These are phyloP conservation scores for Cygnus buccinator DNA, from an alignment of 2,113 vertebrate genomes.

Conservation along the genomic window DNA sequence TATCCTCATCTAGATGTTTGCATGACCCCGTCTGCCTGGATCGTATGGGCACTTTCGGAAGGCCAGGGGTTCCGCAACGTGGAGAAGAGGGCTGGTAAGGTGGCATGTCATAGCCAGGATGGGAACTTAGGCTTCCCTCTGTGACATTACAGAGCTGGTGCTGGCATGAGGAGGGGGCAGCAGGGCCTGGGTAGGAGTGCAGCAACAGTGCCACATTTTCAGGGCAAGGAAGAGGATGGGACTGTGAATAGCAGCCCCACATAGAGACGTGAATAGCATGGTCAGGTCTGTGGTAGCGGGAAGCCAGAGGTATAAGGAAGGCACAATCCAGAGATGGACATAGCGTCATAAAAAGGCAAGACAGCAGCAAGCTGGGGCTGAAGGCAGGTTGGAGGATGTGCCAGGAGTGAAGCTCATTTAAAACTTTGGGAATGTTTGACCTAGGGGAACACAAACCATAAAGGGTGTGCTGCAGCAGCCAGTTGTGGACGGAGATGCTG, in stretches of 20 bases:
- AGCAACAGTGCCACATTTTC: not conserved
- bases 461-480: not conserved
- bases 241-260: not conserved
- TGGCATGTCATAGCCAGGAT: not conserved
- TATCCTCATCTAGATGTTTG: not conserved
- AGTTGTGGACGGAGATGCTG: not conserved
- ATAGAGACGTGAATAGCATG: not conserved
- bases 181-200: not conserved
- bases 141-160: not conserved
- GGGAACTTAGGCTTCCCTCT: not conserved
- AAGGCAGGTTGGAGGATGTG: not conserved
- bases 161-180: not conserved
- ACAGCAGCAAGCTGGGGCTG: not conserved
- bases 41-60: not conserved
- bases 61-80: not conserved
- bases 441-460: fast-evolving
- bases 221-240: not conserved
- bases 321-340: not conserved
- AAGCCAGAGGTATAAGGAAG: not conserved
- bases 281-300: not conserved
- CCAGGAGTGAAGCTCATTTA: not conserved
- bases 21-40: not conserved
- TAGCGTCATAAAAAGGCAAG: not conserved
- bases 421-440: not conserved
- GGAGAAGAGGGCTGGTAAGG: not conserved